Evolutionary conservation across 2,113 vertebrate genomes (phyloP).

Genomic region (mouse (Mus musculus)): GRCm39 chr10:94672501-94673000

Average conservation of each 20-base stretch:
- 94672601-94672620: not conserved
- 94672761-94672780: slow-evolving; percentile 71
- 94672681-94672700: not conserved
- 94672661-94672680: not conserved
- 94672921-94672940: not conserved
- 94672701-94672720: not conserved
- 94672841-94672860: not conserved
- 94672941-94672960: not conserved
- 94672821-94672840: not conserved
- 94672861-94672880: not conserved
- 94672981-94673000: slow-evolving; percentile 65
- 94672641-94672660: not conserved
- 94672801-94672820: not conserved
- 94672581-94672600: not conserved
- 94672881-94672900: not conserved
- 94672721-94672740: slow-evolving; percentile 19
- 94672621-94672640: not conserved
- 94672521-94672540: slow-evolving; percentile 47
- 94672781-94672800: slow-evolving; percentile 45
- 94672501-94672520: slow-evolving; percentile 31
- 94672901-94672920: not conserved
- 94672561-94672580: slow-evolving; percentile 22
- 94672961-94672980: not conserved
- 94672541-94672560: not conserved
- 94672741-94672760: slow-evolving; percentile 69